Base-by-base conservation (phyloP, 1,140 invertebrate species). In the Hydropsyche tenuis region DNA sequence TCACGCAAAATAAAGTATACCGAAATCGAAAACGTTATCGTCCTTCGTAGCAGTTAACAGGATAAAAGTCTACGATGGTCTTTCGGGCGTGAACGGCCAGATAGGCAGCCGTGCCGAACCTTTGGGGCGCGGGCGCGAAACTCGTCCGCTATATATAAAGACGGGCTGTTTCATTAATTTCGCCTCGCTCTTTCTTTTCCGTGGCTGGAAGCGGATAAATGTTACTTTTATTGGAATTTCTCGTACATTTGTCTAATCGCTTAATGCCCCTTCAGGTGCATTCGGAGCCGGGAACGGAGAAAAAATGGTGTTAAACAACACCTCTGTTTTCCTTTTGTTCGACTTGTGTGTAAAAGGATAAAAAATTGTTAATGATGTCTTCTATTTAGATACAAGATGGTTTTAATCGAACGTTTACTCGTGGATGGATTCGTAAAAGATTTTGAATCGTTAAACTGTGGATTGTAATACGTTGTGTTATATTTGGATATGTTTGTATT, bases 191-290 rank as follows among this genome's bases (percentile, higher is more conserved):
- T 48, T 48, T 48, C 37, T 12, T 6, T 43, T 65, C 53, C 42
- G 6, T 20, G 45, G 68, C 68, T 37, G 37, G 42, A 56, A 48
- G 68, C 68, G 51, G 56, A 70, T 56, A 56, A 70, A 70, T 48
- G 68, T 56, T 56, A 23, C 68, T 45, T 70, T 70, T 70, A 70
- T 70, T 70, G 23, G 68, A 70, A 70, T 70, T 70, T 70, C 68
- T 70, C 68, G 68, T 70, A 70, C 68, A 70, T 70, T 70, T 70
- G 68, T 70, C 68, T 70, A 70, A 70, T 70, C 68, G 68, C 68
- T 70, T 70, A 70, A 70, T 70, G 68, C 68, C 68, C 16, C 68
- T 56, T 70, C 30, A 70, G 68, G 68, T 70, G 68, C 68, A 70
- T 70, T 70, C 27, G 45, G 68, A 42, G 63, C n/a, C 23, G 27